phyloP scores from a whole-genome alignment of 1,140 invertebrate species.

The Melipona quadrifasciata region DNA sequence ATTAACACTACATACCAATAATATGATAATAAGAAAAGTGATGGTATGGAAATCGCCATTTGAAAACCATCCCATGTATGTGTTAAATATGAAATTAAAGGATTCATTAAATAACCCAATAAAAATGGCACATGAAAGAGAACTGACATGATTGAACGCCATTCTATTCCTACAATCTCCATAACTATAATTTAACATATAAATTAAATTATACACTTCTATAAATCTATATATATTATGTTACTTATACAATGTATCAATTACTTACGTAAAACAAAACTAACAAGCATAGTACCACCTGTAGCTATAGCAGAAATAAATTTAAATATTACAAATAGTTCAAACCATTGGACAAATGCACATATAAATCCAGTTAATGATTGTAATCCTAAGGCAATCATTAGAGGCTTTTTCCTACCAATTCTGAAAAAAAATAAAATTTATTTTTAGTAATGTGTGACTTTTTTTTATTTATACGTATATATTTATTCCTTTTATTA shows the following conservation, averaged over 20 bases:
- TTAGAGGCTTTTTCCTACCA: conserved; percentile 86
- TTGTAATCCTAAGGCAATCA: conserved; percentile 86
- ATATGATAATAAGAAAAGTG: conserved; percentile 87
- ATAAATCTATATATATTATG: conserved; percentile 1
- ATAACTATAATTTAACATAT: conserved; percentile 81
- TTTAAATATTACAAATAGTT: conserved; percentile 86
- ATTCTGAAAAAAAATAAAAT: conserved; percentile 81
- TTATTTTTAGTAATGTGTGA: conserved; percentile 17
- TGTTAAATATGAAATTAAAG: conserved; percentile 83
- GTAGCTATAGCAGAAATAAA: conserved; percentile 88
- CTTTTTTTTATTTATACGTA: neutral
- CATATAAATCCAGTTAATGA: conserved; percentile 84
- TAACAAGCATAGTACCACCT: conserved; percentile 85
- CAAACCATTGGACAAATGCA: conserved; percentile 86
- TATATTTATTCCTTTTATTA: conserved; percentile 15
- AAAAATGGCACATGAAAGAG: conserved; percentile 84
- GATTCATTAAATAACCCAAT: conserved; percentile 81
- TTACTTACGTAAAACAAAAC: conserved; percentile 85
- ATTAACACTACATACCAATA: conserved; percentile 82
- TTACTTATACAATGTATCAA: neutral
- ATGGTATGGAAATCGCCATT: conserved; percentile 88
- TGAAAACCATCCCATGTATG: conserved; percentile 89
- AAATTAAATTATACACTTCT: neutral
- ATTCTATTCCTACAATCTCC: conserved; percentile 87
- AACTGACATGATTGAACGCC: conserved; percentile 87